Conservation (phyloP, 1,140 invertebrate species). For the Elysia chlorotica region DNA sequence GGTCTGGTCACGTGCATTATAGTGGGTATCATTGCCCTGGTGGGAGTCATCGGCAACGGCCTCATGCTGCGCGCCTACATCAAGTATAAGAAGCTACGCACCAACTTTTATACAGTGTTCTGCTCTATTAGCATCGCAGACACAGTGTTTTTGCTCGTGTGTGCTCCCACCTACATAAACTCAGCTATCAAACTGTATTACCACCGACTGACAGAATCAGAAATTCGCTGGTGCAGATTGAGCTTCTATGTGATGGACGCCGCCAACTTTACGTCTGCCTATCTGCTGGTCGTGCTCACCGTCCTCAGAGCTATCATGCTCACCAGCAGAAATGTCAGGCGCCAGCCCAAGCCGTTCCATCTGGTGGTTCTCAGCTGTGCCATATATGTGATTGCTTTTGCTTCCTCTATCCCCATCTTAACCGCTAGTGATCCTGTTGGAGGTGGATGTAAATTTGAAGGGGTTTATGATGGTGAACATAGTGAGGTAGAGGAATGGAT, state of each 20-base stretch:
- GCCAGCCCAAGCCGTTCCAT: slow-evolving; percentile 31
- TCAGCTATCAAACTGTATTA: slow-evolving; percentile 19
- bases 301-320: slow-evolving; percentile 47
- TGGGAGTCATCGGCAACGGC: slow-evolving; percentile 47
- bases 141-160: slow-evolving; percentile 38
- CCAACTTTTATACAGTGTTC: slow-evolving; percentile 44
- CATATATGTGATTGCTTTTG: slow-evolving; percentile 23
- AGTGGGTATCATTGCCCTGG: slow-evolving; percentile 41
- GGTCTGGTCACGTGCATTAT: slow-evolving; percentile 37
- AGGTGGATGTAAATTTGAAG: no score
- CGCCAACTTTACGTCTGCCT: slow-evolving; percentile 39
- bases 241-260: slow-evolving; percentile 40
- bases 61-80: slow-evolving; percentile 44
- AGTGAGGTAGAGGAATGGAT: slow-evolving; percentile 36
- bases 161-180: slow-evolving; percentile 43
- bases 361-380: slow-evolving; percentile 19
- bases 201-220: slow-evolving; percentile 28
- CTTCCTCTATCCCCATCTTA: slow-evolving; percentile 24
- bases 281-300: slow-evolving; percentile 47
- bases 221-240: slow-evolving; percentile 45
- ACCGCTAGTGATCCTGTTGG: no score
- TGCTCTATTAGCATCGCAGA: slow-evolving; percentile 44
- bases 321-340: slow-evolving; percentile 33
- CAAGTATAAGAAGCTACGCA: slow-evolving; percentile 37
- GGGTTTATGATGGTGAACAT: slow-evolving; percentile 1